phyloP scores from a whole-genome alignment of 2,888 invertebrate genomes.

The Synergus itoensis region DNA sequence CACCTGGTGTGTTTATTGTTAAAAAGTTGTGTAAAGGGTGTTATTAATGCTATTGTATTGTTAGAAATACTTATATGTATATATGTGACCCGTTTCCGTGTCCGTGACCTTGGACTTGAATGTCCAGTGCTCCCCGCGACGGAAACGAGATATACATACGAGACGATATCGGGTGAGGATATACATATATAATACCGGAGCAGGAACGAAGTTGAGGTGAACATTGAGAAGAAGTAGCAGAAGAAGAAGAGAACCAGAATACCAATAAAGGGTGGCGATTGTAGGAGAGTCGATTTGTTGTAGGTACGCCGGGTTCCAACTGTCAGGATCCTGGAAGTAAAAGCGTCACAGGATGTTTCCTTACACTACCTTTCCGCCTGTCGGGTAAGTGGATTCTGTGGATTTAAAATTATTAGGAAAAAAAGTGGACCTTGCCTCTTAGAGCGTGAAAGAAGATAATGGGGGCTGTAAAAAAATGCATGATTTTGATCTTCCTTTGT shows the following conservation, averaged over 20 bases:
- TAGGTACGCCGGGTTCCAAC: slow-evolving; percentile 47
- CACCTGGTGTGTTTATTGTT: slow-evolving; percentile 21
- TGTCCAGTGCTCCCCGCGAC: slow-evolving; percentile 40
- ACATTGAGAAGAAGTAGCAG: slow-evolving; percentile 34
- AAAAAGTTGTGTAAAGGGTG: slow-evolving; percentile 15
- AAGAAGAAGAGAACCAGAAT: slow-evolving; percentile 43
- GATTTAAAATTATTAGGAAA: neutral
- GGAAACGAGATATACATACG: neutral
- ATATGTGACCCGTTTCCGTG: slow-evolving; percentile 23
- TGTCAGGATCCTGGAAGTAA: slow-evolving; percentile 50
- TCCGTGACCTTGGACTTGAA: slow-evolving; percentile 51
- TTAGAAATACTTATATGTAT: neutral
- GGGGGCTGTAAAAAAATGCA: no score
- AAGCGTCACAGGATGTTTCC: slow-evolving; percentile 71
- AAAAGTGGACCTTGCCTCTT: no score
- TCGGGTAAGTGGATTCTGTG: slow-evolving; percentile 69
- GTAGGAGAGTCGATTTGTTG: slow-evolving; percentile 51
- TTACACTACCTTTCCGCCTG: slow-evolving; percentile 75
- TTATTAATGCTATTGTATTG: slow-evolving; percentile 1
- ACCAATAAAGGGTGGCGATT: slow-evolving; percentile 57
- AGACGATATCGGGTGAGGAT: slow-evolving; percentile 2
- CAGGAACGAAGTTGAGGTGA: slow-evolving; percentile 38
- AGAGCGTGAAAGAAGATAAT: no score
- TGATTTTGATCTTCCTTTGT: no score
- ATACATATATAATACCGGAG: neutral